phyloP scores from a whole-genome alignment of 2,888 invertebrate genomes.

The Aphodius granarius region DNA sequence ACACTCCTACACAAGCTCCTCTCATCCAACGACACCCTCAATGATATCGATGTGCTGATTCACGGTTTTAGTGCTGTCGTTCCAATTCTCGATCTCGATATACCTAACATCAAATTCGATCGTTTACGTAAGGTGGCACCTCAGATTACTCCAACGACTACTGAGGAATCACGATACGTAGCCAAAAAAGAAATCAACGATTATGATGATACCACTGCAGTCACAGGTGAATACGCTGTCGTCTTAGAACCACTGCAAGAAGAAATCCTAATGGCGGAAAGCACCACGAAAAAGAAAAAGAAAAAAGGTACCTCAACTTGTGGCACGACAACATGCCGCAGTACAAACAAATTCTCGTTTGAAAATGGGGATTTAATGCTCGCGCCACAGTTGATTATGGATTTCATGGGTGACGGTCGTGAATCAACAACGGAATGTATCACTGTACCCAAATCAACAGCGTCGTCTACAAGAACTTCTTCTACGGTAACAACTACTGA shows the following conservation, averaged over 20 bases:
- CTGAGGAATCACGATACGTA: background rate
- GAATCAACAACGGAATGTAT: background rate
- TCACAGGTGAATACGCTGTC: background rate
- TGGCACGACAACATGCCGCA: background rate
- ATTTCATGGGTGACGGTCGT: conserved; percentile 2
- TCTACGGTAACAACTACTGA: background rate
- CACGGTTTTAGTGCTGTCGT: background rate
- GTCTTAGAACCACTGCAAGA: background rate
- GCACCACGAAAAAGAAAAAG: background rate
- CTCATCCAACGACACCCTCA: background rate
- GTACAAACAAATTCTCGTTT: background rate
- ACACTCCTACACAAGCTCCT: background rate
- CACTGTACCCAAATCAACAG: background rate
- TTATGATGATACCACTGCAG: background rate
- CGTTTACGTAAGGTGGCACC: background rate
- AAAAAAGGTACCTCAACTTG: background rate
- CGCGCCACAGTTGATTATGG: background rate
- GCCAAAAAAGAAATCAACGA: background rate
- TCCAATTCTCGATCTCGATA: background rate
- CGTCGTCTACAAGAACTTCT: background rate
- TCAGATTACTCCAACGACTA: background rate
- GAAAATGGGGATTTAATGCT: background rate
- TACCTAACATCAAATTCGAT: background rate
- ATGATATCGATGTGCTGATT: background rate
- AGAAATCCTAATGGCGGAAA: background rate